These are phyloP conservation scores for Malurus elegans DNA, from an alignment of 2,113 vertebrate genomes.

Conservation along the genomic window DNA sequence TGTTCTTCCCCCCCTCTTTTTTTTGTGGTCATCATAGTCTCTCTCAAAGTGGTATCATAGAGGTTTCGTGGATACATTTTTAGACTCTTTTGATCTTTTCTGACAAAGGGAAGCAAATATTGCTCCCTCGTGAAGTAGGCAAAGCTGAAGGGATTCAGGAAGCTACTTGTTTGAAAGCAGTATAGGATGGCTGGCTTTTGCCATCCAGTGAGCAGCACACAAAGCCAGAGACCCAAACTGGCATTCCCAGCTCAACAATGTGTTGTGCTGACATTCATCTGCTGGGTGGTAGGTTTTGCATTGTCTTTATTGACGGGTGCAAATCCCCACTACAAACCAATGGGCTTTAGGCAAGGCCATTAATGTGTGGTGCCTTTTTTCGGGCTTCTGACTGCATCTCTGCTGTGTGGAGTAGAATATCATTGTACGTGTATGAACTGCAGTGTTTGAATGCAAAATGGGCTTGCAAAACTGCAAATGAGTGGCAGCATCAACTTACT, in stretches of 20 bases:
- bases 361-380: background rate
- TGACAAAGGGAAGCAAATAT: background rate
- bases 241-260: background rate
- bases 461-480: conserved; percentile 4
- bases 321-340: conserved; percentile 37
- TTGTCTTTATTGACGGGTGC: conserved; percentile 1
- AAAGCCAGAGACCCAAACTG: background rate
- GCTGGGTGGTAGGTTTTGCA: conserved; percentile 9
- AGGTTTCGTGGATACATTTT: background rate
- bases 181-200: background rate
- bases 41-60: background rate
- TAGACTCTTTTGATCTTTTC: background rate
- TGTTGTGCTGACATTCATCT: conserved; percentile 25
- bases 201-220: conserved; percentile 3
- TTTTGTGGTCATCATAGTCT: background rate
- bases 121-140: background rate
- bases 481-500: background rate
- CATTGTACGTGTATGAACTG: background rate
- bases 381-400: conserved; percentile 18
- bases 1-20: rapidly evolving
- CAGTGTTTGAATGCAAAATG: conserved; percentile 18
- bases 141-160: background rate
- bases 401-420: conserved; percentile 29
- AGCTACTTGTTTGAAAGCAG: conserved; percentile 8
- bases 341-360: conserved; percentile 21